Base-by-base conservation (phyloP, 1,140 invertebrate genomes). In the Calliopsis andreniformis region DNA sequence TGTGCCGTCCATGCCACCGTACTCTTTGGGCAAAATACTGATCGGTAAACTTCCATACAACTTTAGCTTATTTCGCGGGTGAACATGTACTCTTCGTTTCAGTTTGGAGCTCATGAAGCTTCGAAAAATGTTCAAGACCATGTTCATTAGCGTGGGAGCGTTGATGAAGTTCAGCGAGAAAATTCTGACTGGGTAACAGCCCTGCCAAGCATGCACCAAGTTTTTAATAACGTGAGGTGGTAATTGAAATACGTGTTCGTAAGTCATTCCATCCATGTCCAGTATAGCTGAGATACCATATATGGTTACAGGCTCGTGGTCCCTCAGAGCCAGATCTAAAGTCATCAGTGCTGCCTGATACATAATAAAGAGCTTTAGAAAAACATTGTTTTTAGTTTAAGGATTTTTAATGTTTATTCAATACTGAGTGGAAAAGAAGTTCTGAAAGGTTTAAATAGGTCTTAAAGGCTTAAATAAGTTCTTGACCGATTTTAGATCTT, bases 51-150 rank as follows among this genome's bases (percentile, higher is more conserved):
- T 87, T 28, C 92, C 86, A 35, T 93, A 87, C 63, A 93, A 86
- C 35, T 82, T 87, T 30, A 84, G 86, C 39, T 76, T 86, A 0
- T 89, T 91, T 18, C 89, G 85, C 23, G 89, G 88, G 86, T 94
- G 93, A 0, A 95, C 89, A 64, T 92, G 85, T 4, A 95, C 90
- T 63, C 95, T 92, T 1, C 91, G 87, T 56, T 91, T 93, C 76
- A 96, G 87, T 82, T 97, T 96, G 51, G 94, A 91, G 28, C 93
- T 94, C 94, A 97, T 95, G 81, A 97, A 96, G 70, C 87, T 92
- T 87, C 94, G 94, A 68, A 96, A 94, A 12, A 96, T 93, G 59
- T 94, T 94, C 28, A 96, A 89, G 5, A 96, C 90, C 6, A 95
- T 89, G 83, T 96, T 95, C 18, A 96, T 92, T 79, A 96, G 93